These are phyloP conservation scores for Gorsachius goisagi DNA, from an alignment of 2,113 vertebrate genomes.

Conservation along the genomic window DNA sequence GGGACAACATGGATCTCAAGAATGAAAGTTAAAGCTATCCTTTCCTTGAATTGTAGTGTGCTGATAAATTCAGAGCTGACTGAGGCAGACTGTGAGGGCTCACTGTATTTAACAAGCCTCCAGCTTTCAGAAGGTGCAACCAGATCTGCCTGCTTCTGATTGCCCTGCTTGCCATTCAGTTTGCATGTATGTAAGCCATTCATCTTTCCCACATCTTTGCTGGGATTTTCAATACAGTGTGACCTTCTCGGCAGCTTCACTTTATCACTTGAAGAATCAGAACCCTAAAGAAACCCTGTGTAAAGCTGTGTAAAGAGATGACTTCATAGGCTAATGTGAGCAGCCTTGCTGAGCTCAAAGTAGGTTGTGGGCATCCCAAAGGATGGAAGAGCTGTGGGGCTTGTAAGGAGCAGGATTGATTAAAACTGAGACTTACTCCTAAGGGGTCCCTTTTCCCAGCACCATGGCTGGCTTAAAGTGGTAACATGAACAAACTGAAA, in stretches of 20 bases:
- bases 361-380: neutral
- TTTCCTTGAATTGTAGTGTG: neutral
- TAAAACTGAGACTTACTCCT: neutral
- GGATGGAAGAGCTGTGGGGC: neutral
- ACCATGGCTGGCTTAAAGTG: neutral
- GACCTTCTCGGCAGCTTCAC: neutral
- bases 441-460: neutral
- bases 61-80: neutral
- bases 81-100: neutral
- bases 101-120: neutral
- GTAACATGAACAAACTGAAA: neutral
- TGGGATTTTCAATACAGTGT: neutral
- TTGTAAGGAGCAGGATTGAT: neutral
- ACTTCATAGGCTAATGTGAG: neutral
- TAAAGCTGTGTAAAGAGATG: neutral
- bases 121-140: neutral
- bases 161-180: neutral
- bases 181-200: neutral
- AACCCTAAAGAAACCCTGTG: neutral
- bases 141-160: neutral
- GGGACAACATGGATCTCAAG: neutral
- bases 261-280: neutral
- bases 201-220: neutral
- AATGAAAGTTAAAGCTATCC: neutral
- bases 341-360: neutral